phyloP scores from a whole-genome alignment of 64 coral and sea anemone genomes.

The Hydrozoanthus tunicans region DNA sequence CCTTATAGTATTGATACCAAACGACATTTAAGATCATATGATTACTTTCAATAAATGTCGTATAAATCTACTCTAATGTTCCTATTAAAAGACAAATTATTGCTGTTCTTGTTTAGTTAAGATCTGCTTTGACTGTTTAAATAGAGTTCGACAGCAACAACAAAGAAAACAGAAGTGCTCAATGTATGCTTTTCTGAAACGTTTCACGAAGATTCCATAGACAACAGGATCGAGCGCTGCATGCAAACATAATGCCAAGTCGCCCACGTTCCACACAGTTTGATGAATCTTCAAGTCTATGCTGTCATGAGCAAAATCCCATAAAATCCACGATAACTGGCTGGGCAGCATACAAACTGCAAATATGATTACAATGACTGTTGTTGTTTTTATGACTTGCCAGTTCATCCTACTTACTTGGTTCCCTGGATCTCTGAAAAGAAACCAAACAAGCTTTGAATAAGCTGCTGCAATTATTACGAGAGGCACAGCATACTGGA shows the following conservation, averaged over 20 bases:
- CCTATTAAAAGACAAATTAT: too few species aligned
- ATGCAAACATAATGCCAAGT: slow-evolving; percentile 32
- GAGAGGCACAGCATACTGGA: slow-evolving; percentile 41
- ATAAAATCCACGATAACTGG: slow-evolving; percentile 37
- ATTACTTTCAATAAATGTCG: too few species aligned
- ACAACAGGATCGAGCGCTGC: slow-evolving; percentile 27
- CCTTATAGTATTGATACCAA: too few species aligned
- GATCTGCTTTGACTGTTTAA: neutral
- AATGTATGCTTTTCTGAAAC: slow-evolving; percentile 41
- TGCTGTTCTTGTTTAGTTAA: neutral
- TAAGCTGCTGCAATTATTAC: slow-evolving; percentile 33
- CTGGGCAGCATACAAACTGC: slow-evolving; percentile 36
- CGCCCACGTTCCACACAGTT: slow-evolving; percentile 19
- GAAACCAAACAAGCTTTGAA: slow-evolving; percentile 29
- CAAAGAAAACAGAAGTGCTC: neutral
- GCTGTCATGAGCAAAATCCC: slow-evolving; percentile 10
- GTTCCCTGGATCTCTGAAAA: slow-evolving; percentile 13
- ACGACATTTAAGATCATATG: too few species aligned
- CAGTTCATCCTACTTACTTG: slow-evolving; percentile 54
- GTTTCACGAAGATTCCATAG: slow-evolving; percentile 46
- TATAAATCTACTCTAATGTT: too few species aligned
- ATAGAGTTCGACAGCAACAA: neutral
- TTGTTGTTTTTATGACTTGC: slow-evolving; percentile 44
- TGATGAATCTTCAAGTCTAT: slow-evolving; percentile 13
- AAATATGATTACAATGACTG: slow-evolving; percentile 37